Percentiles rank a stretch among this genome's conserved stretches.
Evolutionary conservation across 2,888 invertebrate species (phyloP).

Genomic region (Diploptera punctata): DNA sequence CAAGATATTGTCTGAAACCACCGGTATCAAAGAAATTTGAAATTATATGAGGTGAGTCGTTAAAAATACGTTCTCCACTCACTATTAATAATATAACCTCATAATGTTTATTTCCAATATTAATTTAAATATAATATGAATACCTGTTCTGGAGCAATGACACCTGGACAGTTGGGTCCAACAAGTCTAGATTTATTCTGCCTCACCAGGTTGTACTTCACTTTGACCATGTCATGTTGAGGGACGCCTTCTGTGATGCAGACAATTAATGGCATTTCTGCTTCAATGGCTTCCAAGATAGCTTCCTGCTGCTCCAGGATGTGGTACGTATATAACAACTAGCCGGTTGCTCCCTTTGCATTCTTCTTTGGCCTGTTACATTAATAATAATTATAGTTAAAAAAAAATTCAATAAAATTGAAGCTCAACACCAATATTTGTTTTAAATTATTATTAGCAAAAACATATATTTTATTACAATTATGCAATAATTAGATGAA

Average conservation of each 20-base stretch:
- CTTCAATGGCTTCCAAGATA: slow-evolving; percentile 92
- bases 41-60: too few relatives aligned
- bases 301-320: slow-evolving; percentile 90
- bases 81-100: too few relatives aligned
- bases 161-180: slow-evolving; percentile 99
- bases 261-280: slow-evolving; percentile 95
- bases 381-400: too few relatives aligned
- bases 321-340: slow-evolving; percentile 97
- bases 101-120: too few relatives aligned
- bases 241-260: slow-evolving; percentile 99
- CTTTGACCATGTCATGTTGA: slow-evolving; percentile 99
- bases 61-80: too few relatives aligned
- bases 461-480: too few relatives aligned
- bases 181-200: slow-evolving; percentile 93
- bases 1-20: too few relatives aligned
- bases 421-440: too few relatives aligned
- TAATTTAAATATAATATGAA: slow-evolving; percentile 22
- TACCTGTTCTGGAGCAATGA: slow-evolving; percentile 89
- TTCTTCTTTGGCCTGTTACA: slow-evolving; percentile 88
- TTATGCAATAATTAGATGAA: too few relatives aligned
- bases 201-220: slow-evolving; percentile 86
- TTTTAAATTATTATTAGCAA: too few relatives aligned
- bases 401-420: too few relatives aligned
- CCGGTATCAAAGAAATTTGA: too few relatives aligned
- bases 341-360: slow-evolving; percentile 87